phyloP scores from a whole-genome alignment of 2,113 vertebrate species.

The Chrysochloris asiatica region DNA sequence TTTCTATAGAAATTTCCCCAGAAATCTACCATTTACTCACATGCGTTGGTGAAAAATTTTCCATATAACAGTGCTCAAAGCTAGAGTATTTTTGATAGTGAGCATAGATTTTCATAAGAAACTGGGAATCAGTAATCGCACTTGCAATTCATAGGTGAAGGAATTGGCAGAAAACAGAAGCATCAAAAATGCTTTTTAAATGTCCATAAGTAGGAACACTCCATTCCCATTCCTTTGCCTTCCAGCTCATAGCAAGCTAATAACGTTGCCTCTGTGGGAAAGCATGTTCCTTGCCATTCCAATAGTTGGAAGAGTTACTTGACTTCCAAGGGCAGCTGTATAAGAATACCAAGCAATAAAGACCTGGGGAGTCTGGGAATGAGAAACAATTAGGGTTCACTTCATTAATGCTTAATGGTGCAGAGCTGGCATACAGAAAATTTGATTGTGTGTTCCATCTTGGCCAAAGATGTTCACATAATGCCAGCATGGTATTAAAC shows the following conservation, averaged over 20 bases:
- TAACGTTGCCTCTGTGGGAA: background rate
- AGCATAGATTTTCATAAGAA: background rate
- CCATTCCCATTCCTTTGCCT: background rate
- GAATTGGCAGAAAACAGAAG: background rate
- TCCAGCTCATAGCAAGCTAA: background rate
- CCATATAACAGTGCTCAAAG: too few relatives aligned
- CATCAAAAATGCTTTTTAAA: background rate
- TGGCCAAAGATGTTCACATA: background rate
- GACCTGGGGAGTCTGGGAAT: background rate
- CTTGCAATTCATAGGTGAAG: background rate
- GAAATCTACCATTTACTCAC: background rate
- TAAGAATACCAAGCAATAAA: background rate
- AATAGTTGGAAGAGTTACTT: conserved; percentile 10
- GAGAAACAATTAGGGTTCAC: conserved; percentile 66
- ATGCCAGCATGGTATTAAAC: background rate
- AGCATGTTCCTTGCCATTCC: background rate
- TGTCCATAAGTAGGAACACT: background rate
- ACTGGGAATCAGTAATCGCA: background rate
- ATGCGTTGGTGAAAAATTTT: conserved; percentile 22
- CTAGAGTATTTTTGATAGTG: background rate
- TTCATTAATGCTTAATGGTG: conserved; percentile 74
- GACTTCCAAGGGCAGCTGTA: conserved; percentile 31
- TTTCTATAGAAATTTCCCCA: background rate
- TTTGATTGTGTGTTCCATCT: conserved; percentile 22
- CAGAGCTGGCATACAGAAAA: background rate